Base-by-base conservation (phyloP, 2,888 invertebrate genomes). In the Eupithecia exiguata region DNA sequence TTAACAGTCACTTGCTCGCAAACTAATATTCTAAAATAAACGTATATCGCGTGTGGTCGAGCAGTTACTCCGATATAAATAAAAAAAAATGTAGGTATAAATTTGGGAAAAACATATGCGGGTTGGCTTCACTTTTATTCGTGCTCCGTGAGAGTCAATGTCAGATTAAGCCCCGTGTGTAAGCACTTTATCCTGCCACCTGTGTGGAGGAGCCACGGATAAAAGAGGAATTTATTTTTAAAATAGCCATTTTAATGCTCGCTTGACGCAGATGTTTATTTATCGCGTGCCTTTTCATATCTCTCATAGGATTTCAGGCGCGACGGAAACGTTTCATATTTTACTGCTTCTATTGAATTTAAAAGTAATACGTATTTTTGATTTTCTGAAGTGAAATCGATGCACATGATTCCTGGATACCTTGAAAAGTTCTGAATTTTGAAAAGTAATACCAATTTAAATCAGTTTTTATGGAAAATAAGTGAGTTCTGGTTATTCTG, bases 171-270 rank as follows among this genome's bases (percentile, higher is more conserved):
- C 85, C 80, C 79, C 82, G 78, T 79, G 81, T 83, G 83, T 85
- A 84, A 85, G 86, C 84, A 83, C 82, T 85, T 89, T 85, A 85
- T 85, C 84, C 86, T 68, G 78, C 82, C 88, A 88, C 88, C 89
- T 88, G 88, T 85, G 86, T 76, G 72, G 80, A 77, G 78, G 75
- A 77, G 78, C 77, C 58, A 63, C 53, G 79, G 81, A 80, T 80
- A 84, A 82, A 79, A 80, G 78, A 68, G 75, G 68, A 79, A 82
- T 84, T 79, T 79, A 81, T 82, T 85, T 82, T 81, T 76, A 74
- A 79, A 83, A 80, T 78, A 72, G 68, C 68, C 75, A 61, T 79
- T 80, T 78, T 78, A 76, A 76, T 76, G 76, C 69, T 73, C 61
- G 66, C 73, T 73, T 71, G 71, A 73, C 61, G 58, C 71, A 73